Evolutionary conservation across 2,113 vertebrate genomes (phyloP).

Genomic region (Zapus hudsonius): DNA sequence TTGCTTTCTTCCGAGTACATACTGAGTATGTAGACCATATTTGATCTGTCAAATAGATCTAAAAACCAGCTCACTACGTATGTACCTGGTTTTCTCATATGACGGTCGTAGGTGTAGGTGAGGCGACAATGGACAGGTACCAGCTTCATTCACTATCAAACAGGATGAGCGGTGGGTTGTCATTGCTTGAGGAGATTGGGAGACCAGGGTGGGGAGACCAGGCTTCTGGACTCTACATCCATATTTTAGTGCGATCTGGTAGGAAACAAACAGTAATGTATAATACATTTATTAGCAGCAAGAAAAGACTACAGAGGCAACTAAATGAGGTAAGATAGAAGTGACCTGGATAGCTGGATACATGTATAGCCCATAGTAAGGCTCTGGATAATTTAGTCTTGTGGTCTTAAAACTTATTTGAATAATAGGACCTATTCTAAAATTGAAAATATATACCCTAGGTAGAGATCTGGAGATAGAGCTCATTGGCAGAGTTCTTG

Average conservation of each 20-base stretch:
- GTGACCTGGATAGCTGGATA: slow-evolving; percentile 10
- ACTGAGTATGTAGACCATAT: background rate
- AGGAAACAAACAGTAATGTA: slow-evolving; percentile 1
- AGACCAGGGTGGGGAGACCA: background rate
- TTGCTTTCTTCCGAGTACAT: background rate
- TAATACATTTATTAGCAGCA: background rate
- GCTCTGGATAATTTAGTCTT: background rate
- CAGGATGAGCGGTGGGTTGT: background rate
- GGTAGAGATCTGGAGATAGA: background rate
- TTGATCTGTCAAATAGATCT: slow-evolving; percentile 11
- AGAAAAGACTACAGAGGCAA: background rate
- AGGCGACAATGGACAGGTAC: background rate
- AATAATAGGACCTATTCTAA: background rate
- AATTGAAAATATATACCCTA: background rate
- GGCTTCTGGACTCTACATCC: background rate
- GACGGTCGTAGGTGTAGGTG: background rate
- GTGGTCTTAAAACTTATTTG: slow-evolving; percentile 36
- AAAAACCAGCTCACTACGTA: background rate
- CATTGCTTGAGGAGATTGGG: background rate
- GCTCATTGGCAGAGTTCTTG: too few species aligned
- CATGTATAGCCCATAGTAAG: background rate
- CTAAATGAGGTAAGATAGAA: background rate
- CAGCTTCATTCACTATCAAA: background rate
- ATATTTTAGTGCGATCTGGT: background rate
- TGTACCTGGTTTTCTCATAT: background rate